These are phyloP conservation scores for Rhynchophorus ferrugineus DNA, from an alignment of 1,140 invertebrate species.

Conservation along the genomic window DNA sequence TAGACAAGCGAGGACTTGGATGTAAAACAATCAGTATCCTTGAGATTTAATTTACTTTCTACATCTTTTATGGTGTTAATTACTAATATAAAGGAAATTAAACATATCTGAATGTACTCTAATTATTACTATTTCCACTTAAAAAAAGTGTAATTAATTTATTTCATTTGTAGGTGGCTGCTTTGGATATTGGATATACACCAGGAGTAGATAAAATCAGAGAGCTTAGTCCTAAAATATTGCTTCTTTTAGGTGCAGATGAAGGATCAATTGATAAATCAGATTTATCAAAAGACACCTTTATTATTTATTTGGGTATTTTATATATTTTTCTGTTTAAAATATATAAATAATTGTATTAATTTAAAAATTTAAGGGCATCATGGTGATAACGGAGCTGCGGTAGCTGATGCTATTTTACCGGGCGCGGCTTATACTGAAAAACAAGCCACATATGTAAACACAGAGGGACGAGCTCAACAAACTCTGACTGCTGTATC, in stretches of 20 bases:
- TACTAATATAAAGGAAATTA: too few species aligned
- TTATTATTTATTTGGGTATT: conserved; percentile 89
- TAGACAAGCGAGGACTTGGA: too few species aligned
- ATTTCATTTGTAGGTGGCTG: conserved; percentile 55
- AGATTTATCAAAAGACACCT: conserved; percentile 74
- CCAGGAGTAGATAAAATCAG: conserved; percentile 66
- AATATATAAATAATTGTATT: background rate
- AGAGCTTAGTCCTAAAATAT: conserved; percentile 65
- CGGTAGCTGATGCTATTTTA: conserved; percentile 87
- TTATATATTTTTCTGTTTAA: background rate
- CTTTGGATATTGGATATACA: conserved; percentile 90
- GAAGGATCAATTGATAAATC: conserved; percentile 68
- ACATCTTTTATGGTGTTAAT: too few species aligned
- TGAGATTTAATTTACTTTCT: too few species aligned
- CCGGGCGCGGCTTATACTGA: conserved; percentile 98
- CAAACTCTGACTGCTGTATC: conserved; percentile 85
- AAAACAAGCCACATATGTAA: conserved; percentile 94
- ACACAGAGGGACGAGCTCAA: conserved; percentile 96
- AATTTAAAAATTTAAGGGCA: conserved; percentile 58
- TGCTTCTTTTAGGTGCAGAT: conserved; percentile 92
- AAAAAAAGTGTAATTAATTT: too few species aligned
- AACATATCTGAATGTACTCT: too few species aligned
- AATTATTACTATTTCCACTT: too few species aligned
- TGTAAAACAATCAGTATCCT: too few species aligned
- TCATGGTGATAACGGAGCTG: conserved; percentile 91